A percentile compares a stretch with the other conserved stretches of the same genome.
phyloP scores from a whole-genome alignment of 1,140 invertebrate genomes.

The Portunus trituberculatus region DNA sequence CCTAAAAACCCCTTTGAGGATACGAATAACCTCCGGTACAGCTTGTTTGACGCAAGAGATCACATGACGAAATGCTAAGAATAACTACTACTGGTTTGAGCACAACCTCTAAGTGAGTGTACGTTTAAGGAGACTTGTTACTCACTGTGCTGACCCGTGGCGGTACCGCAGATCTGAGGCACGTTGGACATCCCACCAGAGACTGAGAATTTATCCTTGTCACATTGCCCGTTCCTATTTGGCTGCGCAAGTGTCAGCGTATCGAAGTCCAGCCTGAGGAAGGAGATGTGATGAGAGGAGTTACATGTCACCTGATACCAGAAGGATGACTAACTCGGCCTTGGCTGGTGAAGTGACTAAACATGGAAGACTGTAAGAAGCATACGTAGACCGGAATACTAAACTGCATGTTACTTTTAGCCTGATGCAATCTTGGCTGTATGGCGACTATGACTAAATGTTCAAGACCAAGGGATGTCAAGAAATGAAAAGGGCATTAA shows the following conservation, averaged over 20 bases:
- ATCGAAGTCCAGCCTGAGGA: slow-evolving; percentile 85
- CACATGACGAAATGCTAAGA: not conserved
- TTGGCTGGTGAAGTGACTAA: no score
- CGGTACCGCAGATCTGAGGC: slow-evolving; percentile 89
- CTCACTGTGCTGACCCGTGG: slow-evolving; percentile 88
- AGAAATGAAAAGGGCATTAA: no score
- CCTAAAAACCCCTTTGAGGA: no score
- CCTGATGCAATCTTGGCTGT: no score
- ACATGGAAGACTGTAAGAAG: no score
- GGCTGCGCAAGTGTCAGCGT: slow-evolving; percentile 88
- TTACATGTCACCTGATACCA: no score
- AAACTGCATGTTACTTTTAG: no score
- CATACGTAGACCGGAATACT: no score
- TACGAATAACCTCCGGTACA: not conserved
- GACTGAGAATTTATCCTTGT: slow-evolving; percentile 86
- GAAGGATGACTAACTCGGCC: no score
- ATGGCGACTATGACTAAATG: no score
- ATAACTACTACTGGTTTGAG: no score
- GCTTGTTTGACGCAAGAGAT: not conserved
- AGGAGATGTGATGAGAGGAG: not conserved
- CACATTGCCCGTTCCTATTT: slow-evolving; percentile 86
- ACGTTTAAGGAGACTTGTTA: not conserved
- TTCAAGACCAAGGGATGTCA: no score
- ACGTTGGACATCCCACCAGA: slow-evolving; percentile 86
- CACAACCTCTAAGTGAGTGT: not conserved